Conservation (phyloP, 2,113 vertebrate species). For the Phyllostomus hastatus region DNA sequence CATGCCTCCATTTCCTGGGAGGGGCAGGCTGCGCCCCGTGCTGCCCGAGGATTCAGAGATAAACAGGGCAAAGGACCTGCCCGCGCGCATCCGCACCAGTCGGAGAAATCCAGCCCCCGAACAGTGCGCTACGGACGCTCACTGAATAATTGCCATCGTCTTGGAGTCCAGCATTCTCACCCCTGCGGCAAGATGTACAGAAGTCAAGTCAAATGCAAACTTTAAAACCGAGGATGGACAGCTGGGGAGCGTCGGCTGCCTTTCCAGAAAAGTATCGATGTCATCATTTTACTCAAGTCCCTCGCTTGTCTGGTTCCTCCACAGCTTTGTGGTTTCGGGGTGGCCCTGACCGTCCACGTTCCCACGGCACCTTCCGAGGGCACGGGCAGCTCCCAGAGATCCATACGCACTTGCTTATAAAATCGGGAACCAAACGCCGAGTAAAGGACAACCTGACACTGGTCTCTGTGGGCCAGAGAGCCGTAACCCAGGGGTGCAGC, state of each 20-base stretch:
- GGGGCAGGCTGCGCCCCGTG: neutral
- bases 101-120: neutral
- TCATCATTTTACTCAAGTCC: neutral
- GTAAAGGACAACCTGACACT: neutral
- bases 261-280: neutral
- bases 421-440: neutral
- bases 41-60: neutral
- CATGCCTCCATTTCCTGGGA: neutral
- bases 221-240: neutral
- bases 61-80: neutral
- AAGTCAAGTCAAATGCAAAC: neutral
- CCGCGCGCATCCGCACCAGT: accelerated
- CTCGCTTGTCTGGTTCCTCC: neutral
- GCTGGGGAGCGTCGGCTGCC: neutral
- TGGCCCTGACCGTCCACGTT: neutral
- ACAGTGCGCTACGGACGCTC: neutral
- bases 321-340: neutral
- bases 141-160: neutral
- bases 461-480: accelerated
- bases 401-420: neutral
- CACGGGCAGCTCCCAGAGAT: neutral
- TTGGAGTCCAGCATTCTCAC: neutral
- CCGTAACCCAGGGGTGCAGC: neutral
- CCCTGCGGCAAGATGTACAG: neutral
- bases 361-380: neutral